A percentile compares a stretch with the other conserved stretches of the same genome.
Conservation (phyloP, 2,797 vertebrate species). For the Acrossocheilus fasciatus region DNA sequence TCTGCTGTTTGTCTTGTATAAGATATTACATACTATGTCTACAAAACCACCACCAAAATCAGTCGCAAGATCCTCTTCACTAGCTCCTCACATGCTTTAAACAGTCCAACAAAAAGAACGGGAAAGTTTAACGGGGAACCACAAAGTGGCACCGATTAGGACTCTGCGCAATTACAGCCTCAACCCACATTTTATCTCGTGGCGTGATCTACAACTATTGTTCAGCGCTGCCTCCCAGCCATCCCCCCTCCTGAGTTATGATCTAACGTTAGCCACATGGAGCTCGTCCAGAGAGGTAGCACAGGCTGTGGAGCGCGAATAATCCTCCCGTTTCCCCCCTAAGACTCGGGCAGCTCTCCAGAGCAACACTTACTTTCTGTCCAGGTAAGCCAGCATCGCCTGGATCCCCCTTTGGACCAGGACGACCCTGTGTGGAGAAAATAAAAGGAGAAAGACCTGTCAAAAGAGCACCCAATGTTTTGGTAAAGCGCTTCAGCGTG, state of each 20-base stretch:
- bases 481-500: neutral
- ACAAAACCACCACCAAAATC: neutral
- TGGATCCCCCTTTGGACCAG: slow-evolving; percentile 92
- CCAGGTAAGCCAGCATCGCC: slow-evolving; percentile 93
- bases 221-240: slow-evolving; percentile 36
- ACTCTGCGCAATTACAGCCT: slow-evolving; percentile 27
- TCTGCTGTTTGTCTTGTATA: neutral
- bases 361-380: slow-evolving; percentile 83
- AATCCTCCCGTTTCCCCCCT: slow-evolving; percentile 52
- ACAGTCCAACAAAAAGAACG: slow-evolving; percentile 8
- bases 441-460: neutral
- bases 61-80: neutral
- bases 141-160: slow-evolving; percentile 36
- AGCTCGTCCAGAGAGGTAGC: slow-evolving; percentile 66
- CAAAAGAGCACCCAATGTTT: neutral
- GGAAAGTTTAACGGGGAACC: neutral
- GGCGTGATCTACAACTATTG: slow-evolving; percentile 48
- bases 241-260: slow-evolving; percentile 58
- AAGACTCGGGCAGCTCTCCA: slow-evolving; percentile 32
- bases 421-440: slow-evolving; percentile 83
- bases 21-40: neutral
- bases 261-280: slow-evolving; percentile 54
- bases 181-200: slow-evolving; percentile 54
- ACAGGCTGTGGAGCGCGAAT: slow-evolving; percentile 43
- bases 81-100: slow-evolving; percentile 15